Evolutionary conservation across 2,888 invertebrate genomes (phyloP), one percentile per base, ranked within the genome.

Genomic region (Congeria kusceri): DNA sequence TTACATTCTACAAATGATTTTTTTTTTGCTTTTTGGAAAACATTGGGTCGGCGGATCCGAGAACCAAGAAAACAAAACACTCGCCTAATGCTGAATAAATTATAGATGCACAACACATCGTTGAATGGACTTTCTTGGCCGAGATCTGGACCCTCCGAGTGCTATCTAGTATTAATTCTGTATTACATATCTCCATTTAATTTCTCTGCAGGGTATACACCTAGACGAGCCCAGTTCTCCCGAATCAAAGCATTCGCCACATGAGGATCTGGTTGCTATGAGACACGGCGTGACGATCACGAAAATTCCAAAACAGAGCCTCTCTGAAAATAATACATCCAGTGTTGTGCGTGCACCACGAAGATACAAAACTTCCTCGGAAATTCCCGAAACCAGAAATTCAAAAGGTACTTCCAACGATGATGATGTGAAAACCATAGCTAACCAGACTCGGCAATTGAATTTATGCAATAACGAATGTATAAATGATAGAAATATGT

Each of bases 141-240:
- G n/a, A n/a, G n/a, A n/a, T n/a, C n/a, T n/a, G n/a, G n/a, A n/a
- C n/a, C n/a, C n/a, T n/a, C n/a, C n/a, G n/a, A n/a, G n/a, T n/a
- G n/a, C n/a, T n/a, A n/a, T n/a, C n/a, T n/a, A n/a, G n/a, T n/a
- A n/a, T n/a, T n/a, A n/a, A n/a, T n/a, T n/a, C n/a, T n/a, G n/a
- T n/a, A n/a, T n/a, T n/a, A n/a, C n/a, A n/a, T n/a, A n/a, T n/a
- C n/a, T n/a, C n/a, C 39, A 11, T 39, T 32, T 39, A 15, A 13
- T 39, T 28, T 11, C 27, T 5, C 69, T 78, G 15, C 78, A 82
- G 82, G 82, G 82, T 18, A 71, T 82, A 4, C 82, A 82, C 28
- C 20, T 82, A 15, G 78, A 82, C 58, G 82, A 82, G 11, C 76
- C 78, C 0, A 68, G 68, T 5, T 78, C 78, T 20, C 75, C 76